A percentile compares a stretch with the other conserved stretches of the same genome.
phyloP scores from a whole-genome alignment of 2,797 vertebrate genomes.

The Rhynchonycteris naso region DNA sequence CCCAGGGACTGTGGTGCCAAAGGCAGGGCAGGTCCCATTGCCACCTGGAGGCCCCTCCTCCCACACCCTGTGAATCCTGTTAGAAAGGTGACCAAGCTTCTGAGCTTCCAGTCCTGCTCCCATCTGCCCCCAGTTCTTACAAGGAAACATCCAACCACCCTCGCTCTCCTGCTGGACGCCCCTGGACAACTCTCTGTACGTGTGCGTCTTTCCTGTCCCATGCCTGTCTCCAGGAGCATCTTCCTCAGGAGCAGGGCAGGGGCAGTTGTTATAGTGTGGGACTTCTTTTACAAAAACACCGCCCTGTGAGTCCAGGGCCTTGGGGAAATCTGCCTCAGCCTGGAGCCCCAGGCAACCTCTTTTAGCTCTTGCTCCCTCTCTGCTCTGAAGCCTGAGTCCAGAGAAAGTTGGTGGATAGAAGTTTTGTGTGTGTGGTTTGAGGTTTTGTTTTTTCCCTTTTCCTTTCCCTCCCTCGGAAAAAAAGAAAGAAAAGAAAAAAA shows the following conservation, averaged over 20 bases:
- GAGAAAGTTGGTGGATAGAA: conserved; percentile 77
- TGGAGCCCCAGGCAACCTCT: background rate
- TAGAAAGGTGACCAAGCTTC: background rate
- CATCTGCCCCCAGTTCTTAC: background rate
- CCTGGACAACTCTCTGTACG: background rate
- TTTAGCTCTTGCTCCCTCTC: background rate
- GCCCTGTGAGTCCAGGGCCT: background rate
- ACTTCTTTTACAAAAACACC: background rate
- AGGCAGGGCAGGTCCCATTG: conserved; percentile 14
- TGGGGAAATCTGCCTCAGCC: background rate
- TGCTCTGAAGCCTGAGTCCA: conserved; percentile 43
- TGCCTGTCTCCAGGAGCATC: background rate
- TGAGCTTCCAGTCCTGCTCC: background rate
- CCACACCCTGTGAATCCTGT: background rate
- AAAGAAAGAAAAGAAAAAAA: conserved; percentile 53
- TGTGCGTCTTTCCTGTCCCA: background rate
- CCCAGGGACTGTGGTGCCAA: conserved; percentile 58
- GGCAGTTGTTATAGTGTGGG: background rate
- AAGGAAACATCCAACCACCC: background rate
- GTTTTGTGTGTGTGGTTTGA: conserved; percentile 74
- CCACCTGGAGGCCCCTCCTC: background rate
- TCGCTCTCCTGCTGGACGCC: background rate
- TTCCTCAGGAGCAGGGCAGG: background rate
- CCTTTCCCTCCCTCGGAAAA: conserved; percentile 65
- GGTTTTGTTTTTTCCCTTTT: conserved; percentile 66